A percentile compares a stretch with the other conserved stretches of the same genome.
These are phyloP conservation scores for Glandiceps talaboti DNA, from an alignment of 53 echinoderm and acorn worm genomes.

Conservation along the genomic window DNA sequence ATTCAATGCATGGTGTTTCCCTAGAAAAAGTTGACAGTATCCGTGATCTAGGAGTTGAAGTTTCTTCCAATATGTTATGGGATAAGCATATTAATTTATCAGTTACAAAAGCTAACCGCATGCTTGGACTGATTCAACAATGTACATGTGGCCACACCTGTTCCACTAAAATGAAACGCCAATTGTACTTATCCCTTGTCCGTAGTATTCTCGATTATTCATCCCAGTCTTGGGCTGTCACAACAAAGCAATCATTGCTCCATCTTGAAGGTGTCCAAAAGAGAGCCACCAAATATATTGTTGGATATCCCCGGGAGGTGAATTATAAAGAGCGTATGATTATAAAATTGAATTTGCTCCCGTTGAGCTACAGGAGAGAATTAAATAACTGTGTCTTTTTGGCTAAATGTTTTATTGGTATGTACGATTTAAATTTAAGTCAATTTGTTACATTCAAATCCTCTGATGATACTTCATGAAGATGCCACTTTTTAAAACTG, in stretches of 20 bases:
- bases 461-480: neutral
- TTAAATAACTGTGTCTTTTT: neutral
- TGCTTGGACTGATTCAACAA: constrained; percentile 1
- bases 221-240: neutral
- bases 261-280: neutral
- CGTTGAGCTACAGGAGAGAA: neutral
- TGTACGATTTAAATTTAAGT: neutral
- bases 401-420: neutral
- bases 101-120: neutral
- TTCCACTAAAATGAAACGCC: neutral
- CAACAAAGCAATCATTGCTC: neutral
- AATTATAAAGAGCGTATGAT: neutral
- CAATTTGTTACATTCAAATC: neutral
- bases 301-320: neutral
- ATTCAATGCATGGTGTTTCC: neutral
- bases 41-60: neutral
- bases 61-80: neutral
- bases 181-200: neutral
- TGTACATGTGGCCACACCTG: neutral
- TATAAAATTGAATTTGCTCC: neutral
- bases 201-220: neutral
- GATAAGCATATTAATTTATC: neutral
- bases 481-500: neutral
- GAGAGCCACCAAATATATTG: neutral
- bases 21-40: neutral